phyloP scores from a whole-genome alignment of 2,888 invertebrate species.

The Tinea trinotella region DNA sequence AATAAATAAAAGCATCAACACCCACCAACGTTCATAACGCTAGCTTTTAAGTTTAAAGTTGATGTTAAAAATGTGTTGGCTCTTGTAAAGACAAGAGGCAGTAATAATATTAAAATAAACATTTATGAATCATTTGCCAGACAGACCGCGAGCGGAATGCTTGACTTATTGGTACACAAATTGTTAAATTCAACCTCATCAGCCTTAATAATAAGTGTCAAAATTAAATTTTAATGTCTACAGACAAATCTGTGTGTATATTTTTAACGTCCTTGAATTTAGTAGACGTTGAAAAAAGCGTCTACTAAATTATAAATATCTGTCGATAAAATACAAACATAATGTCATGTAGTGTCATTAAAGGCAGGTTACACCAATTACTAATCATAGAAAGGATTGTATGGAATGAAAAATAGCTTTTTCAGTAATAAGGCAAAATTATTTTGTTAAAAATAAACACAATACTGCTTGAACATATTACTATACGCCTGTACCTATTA shows the following conservation, averaged over 20 bases:
- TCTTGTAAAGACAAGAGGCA: too few species aligned
- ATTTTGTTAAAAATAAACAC: too few species aligned
- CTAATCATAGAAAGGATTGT: too few species aligned
- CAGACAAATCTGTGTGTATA: neutral
- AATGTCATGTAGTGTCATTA: neutral
- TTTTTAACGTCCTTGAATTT: constrained; percentile 4
- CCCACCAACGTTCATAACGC: too few species aligned
- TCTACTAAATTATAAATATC: constrained; percentile 4
- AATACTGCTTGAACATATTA: too few species aligned
- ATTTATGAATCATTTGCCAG: neutral
- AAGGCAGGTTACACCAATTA: neutral
- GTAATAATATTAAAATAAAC: too few species aligned
- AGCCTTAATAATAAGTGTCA: neutral
- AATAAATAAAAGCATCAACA: too few species aligned
- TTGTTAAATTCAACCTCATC: neutral
- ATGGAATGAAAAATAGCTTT: too few species aligned
- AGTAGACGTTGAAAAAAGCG: constrained; percentile 3
- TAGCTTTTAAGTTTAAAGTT: too few species aligned
- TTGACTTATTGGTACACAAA: neutral
- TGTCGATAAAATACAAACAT: neutral
- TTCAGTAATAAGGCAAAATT: too few species aligned
- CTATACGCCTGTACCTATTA: too few species aligned
- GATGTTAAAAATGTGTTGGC: too few species aligned
- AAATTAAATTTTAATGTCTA: neutral
- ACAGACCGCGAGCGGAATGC: neutral